Base-by-base conservation (phyloP, 2,113 vertebrate species). In the Corythornis cristatus region DNA sequence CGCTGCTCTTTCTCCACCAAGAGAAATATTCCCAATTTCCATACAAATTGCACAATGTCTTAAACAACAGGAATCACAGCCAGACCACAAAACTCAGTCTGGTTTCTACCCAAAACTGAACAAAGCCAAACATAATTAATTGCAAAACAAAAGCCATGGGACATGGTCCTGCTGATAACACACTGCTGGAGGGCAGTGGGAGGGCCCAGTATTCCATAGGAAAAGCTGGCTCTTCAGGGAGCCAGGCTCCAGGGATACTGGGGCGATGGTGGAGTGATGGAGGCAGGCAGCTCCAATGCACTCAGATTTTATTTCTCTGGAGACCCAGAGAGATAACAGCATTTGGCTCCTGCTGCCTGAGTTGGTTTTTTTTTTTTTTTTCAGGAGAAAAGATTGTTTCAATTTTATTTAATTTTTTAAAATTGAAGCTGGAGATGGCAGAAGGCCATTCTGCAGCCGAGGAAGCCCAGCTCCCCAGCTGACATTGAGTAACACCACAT, bases 181-280 rank as follows among this genome's bases (percentile, higher is more conserved):
- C 1, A 2, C 61, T 31, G 46, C 71, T 33, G 5, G 21, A 60
- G n/a, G 57, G 18, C 3, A 29, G 40, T 1, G 4, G 42, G 33
- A 56, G 23, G 19, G 14, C 37, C 12, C 6, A 1, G 67, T 0
- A 1, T 11, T 62, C 23, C 0, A 0, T 1, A 2, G 56, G 37
- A 45, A 94, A 58, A 77, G 66, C 5, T 0, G 0, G 11, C 50
- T 73, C 64, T 83, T 53, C 0, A 1, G 72, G 61, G 57, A 6
- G 8, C 6, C 66, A 40, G 31, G 45, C 28, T 75, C n/a, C 0
- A 0, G 0, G 1, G 57, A 77, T 17, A 31, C 0, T 0, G 15
- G 3, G 6, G 11, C 21, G 37, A 70, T 0, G 1, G 29, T 1
- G 2, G 13, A n/a, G 46, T 26, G 86, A 6, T 28, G 42, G 61